These are phyloP conservation scores for Tinea pellionella DNA, from an alignment of 2,888 invertebrate genomes.

Conservation along the genomic window DNA sequence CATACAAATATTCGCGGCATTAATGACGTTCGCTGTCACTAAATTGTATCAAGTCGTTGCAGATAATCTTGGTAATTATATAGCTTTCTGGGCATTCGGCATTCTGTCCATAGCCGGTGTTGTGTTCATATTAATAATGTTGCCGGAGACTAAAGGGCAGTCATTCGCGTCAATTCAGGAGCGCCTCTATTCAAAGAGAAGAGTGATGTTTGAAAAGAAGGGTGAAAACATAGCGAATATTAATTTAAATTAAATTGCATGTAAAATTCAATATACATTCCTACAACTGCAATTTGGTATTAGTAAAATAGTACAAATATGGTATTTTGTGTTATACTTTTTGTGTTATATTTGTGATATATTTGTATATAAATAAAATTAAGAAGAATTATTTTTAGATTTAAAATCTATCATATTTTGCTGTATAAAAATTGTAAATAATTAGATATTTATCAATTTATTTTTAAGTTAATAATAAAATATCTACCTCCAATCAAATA, in stretches of 20 bases:
- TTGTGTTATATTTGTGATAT: no score
- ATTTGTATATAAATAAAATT: no score
- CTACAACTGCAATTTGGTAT: not conserved
- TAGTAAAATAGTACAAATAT: no score
- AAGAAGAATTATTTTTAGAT: no score
- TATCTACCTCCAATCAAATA: no score
- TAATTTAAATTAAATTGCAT: conserved; percentile 29
- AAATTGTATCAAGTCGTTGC: conserved; percentile 68
- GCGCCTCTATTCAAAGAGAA: conserved; percentile 45
- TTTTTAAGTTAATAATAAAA: not conserved
- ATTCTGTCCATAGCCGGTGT: conserved; percentile 60
- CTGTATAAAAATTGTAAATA: no score
- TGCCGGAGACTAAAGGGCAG: conserved; percentile 73
- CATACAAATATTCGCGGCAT: conserved; percentile 70
- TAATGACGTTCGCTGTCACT: conserved; percentile 70
- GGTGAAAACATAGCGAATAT: conserved; percentile 44
- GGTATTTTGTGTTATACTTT: no score
- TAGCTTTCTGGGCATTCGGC: conserved; percentile 69
- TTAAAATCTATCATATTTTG: no score
- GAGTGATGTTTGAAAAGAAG: conserved; percentile 44
- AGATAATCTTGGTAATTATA: conserved; percentile 57
- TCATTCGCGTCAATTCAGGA: conserved; percentile 70
- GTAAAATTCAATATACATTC: conserved; percentile 22
- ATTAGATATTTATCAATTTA: no score
- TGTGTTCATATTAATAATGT: conserved; percentile 56